A percentile compares a stretch with the other conserved stretches of the same genome.
Evolutionary conservation across 2,888 invertebrate genomes (phyloP).

Genomic region (Standfussiana lucernea): DNA sequence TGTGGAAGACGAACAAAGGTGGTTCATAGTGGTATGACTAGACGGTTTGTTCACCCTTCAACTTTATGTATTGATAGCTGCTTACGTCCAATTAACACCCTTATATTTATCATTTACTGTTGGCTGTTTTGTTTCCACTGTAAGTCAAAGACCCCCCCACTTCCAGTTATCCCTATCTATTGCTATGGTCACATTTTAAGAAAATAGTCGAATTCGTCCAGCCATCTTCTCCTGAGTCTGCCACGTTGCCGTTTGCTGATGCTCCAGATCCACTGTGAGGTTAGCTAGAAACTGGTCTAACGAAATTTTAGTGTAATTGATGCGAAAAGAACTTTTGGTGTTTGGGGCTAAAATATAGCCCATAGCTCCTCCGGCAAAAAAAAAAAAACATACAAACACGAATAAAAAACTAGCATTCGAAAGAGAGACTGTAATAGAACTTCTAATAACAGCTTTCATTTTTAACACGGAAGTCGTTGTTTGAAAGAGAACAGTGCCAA

Average conservation of each 20-base stretch:
- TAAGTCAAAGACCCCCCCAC: not conserved
- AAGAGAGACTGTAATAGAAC: not conserved
- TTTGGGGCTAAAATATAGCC: no score
- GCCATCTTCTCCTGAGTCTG: not conserved
- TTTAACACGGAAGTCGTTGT: conserved; percentile 31
- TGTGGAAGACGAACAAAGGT: conserved; percentile 11
- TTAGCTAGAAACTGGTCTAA: not conserved
- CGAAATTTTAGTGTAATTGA: not conserved
- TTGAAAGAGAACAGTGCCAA: conserved; percentile 19
- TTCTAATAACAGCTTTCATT: conserved; percentile 41
- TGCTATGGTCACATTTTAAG: not conserved
- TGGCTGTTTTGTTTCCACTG: not conserved
- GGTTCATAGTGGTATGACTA: conserved; percentile 46
- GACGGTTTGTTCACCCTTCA: conserved; percentile 17
- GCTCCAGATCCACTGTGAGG: not conserved
- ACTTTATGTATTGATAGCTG: not conserved
- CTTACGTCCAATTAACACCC: not conserved
- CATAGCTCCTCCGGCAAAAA: not conserved
- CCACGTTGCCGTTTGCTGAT: not conserved
- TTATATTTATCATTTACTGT: no score
- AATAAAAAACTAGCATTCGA: not conserved
- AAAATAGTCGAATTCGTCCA: not conserved
- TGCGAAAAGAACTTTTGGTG: not conserved
- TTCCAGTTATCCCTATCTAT: not conserved
- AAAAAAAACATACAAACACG: not conserved